phyloP scores from a whole-genome alignment of 2,113 vertebrate genomes.

The Rhabdomys dilectus region DNA sequence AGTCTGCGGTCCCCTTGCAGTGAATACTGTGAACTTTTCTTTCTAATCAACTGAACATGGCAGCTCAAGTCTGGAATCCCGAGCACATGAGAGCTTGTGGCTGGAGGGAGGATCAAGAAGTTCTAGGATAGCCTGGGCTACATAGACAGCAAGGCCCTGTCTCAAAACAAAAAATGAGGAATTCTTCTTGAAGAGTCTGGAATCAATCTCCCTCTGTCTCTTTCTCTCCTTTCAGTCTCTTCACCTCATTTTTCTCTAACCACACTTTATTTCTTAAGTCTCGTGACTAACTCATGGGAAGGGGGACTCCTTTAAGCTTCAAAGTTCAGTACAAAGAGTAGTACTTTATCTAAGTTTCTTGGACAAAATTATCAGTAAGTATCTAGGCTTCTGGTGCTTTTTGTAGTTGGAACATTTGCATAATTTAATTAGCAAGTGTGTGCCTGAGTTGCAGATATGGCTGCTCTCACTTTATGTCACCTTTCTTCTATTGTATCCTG shows the following conservation, averaged over 20 bases:
- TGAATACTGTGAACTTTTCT: background rate
- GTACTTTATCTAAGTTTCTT: background rate
- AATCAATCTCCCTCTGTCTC: background rate
- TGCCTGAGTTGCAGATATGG: background rate
- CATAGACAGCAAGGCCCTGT: background rate
- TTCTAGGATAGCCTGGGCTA: background rate
- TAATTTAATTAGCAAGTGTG: conserved; percentile 10
- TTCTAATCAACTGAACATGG: background rate
- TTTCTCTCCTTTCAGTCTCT: background rate
- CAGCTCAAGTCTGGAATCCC: background rate
- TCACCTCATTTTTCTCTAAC: conserved; percentile 1
- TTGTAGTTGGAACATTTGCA: background rate
- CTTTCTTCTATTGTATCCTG: background rate
- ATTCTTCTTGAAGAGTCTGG: background rate
- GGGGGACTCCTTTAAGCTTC: conserved; percentile 48
- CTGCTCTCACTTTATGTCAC: background rate
- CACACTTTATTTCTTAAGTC: background rate
- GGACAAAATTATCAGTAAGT: background rate
- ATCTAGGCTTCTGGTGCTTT: background rate
- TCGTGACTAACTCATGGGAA: background rate
- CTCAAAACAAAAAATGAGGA: background rate
- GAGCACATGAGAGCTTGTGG: background rate
- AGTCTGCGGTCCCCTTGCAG: background rate
- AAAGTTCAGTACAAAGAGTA: conserved; percentile 18
- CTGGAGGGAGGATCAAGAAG: background rate